These are phyloP conservation scores for Chaenocephalus aceratus DNA, from an alignment of 2,113 vertebrate genomes.

Conservation along the genomic window DNA sequence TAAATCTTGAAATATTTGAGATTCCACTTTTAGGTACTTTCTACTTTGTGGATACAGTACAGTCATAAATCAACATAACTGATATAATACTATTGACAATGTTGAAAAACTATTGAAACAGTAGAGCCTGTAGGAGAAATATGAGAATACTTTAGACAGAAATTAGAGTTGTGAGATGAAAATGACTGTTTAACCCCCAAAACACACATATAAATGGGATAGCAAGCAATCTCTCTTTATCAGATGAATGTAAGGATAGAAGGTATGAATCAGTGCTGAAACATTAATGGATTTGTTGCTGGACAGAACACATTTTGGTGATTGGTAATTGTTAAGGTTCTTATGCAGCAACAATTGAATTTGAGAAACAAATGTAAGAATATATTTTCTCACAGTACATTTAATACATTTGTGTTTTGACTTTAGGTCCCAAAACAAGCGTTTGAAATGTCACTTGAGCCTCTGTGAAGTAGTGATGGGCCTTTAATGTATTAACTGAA, in stretches of 20 bases:
- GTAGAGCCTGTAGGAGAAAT: background rate
- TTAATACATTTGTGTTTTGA: background rate
- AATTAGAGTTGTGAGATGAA: too few species aligned
- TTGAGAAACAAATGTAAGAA: background rate
- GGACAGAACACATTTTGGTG: background rate
- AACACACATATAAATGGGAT: background rate
- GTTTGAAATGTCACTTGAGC: background rate
- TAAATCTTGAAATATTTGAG: too few species aligned
- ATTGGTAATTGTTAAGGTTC: too few species aligned
- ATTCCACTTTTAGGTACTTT: too few species aligned
- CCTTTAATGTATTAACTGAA: background rate
- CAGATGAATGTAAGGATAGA: background rate
- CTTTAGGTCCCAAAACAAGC: background rate
- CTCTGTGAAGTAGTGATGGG: background rate
- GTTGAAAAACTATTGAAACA: background rate
- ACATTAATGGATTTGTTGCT: background rate
- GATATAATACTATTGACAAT: background rate
- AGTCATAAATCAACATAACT: background rate
- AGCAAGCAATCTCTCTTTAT: background rate
- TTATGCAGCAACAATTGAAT: background rate
- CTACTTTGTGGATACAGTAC: background rate
- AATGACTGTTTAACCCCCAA: background rate
- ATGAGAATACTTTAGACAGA: background rate
- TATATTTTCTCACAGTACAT: background rate
- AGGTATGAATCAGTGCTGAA: background rate